phyloP scores from a whole-genome alignment of 2,888 invertebrate species.

The Chironomus riparius region DNA sequence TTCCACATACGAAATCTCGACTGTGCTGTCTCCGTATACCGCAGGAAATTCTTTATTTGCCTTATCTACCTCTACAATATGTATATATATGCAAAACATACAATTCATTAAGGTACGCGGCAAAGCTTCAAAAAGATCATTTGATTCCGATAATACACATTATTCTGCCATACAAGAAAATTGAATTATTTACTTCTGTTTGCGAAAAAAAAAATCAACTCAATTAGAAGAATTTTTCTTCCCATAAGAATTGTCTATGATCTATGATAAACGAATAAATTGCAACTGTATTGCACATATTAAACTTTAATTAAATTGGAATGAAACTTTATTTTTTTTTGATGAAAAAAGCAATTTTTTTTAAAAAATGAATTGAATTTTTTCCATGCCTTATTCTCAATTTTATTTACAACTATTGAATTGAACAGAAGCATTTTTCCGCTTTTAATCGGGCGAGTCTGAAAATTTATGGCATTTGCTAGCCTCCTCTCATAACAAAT shows the following conservation, averaged over 20 bases:
- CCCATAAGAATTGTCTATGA: too few species aligned
- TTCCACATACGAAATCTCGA: too few species aligned
- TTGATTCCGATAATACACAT: constrained; percentile 21
- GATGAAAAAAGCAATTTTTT: neutral
- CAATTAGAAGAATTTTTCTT: too few species aligned
- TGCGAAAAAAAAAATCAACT: too few species aligned
- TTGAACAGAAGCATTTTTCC: neutral
- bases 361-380: neutral
- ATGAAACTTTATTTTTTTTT: too few species aligned
- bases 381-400: neutral
- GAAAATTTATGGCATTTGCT: constrained; percentile 19
- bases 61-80: neutral
- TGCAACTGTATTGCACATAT: too few species aligned
- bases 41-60: too few species aligned
- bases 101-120: neutral
- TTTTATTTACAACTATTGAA: neutral
- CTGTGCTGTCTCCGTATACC: too few species aligned
- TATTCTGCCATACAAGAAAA: constrained; percentile 2
- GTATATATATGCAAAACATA: neutral
- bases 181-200: neutral
- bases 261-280: too few species aligned
- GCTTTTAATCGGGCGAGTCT: neutral
- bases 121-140: constrained; percentile 12
- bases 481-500: constrained; percentile 24
- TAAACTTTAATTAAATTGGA: too few species aligned